Conservation (phyloP, 2,797 vertebrate genomes). For the Antennarius maculatus region DNA sequence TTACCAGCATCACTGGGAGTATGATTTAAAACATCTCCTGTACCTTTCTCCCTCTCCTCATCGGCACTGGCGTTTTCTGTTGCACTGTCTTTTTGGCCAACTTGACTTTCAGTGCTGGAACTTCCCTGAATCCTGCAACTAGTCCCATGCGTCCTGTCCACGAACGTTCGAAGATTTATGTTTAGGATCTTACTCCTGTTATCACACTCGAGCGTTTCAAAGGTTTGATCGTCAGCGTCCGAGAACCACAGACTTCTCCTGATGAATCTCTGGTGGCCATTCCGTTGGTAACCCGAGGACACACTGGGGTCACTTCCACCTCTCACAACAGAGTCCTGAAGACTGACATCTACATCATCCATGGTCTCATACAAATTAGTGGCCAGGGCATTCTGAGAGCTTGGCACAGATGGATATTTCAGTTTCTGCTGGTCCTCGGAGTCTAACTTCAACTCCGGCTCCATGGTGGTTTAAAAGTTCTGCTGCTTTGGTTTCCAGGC, state of each 20-base stretch:
- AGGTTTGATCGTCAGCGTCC: conserved; percentile 88
- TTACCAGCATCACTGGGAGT: conserved; percentile 71
- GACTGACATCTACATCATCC: conserved; percentile 70
- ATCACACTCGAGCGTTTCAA: conserved; percentile 85
- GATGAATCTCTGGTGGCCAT: conserved; percentile 89
- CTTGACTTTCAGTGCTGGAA: conserved; percentile 77
- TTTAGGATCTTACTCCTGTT: conserved; percentile 83
- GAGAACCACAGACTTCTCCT: conserved; percentile 93
- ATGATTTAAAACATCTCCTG: conserved; percentile 69
- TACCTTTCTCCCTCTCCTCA: conserved; percentile 82
- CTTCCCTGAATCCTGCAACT: conserved; percentile 65
- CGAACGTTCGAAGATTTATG: conserved; percentile 86
- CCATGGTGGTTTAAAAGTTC: conserved; percentile 74
- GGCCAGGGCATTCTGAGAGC: conserved; percentile 59
- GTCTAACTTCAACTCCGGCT: conserved; percentile 75
- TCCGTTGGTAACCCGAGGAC: conserved; percentile 77
- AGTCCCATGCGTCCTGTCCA: conserved; percentile 82
- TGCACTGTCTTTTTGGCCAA: conserved; percentile 66
- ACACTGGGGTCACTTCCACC: conserved; percentile 80
- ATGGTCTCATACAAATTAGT: conserved; percentile 70
- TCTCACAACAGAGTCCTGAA: conserved; percentile 73
- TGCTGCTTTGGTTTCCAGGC: conserved; percentile 68
- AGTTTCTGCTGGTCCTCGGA: conserved; percentile 61
- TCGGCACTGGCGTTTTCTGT: conserved; percentile 77
- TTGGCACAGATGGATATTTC: conserved; percentile 65